Percentiles rank a stretch among this genome's conserved stretches.
Conservation (phyloP, 2,888 invertebrate genomes). For the Leistus spinibarbis region DNA sequence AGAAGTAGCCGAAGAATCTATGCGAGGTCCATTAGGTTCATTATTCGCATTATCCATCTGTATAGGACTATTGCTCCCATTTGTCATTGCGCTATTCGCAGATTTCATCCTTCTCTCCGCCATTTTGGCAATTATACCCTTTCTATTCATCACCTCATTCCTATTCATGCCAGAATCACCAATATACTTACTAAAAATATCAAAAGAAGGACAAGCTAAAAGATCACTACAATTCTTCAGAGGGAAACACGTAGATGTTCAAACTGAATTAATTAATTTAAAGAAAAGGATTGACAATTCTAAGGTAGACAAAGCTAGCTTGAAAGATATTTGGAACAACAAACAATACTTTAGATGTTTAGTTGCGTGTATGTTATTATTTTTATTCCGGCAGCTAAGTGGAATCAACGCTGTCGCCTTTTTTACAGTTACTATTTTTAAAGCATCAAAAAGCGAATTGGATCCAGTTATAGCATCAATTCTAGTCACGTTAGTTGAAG, state of each 20-base stretch:
- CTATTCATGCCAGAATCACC: constrained; percentile 79
- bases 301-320: constrained; percentile 60
- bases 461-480: constrained; percentile 74
- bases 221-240: constrained; percentile 72
- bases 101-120: constrained; percentile 74
- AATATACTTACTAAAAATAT: constrained; percentile 68
- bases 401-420: constrained; percentile 86
- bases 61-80: constrained; percentile 79
- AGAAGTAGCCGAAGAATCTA: constrained; percentile 82
- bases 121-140: constrained; percentile 68
- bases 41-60: constrained; percentile 81
- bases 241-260: constrained; percentile 69
- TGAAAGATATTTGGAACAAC: constrained; percentile 66
- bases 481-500: constrained; percentile 81
- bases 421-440: constrained; percentile 77
- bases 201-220: constrained; percentile 64
- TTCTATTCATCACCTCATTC: constrained; percentile 69
- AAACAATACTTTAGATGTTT: constrained; percentile 74
- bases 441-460: constrained; percentile 72
- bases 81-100: constrained; percentile 73
- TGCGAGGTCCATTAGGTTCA: constrained; percentile 84
- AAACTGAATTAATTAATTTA: constrained; percentile 69
- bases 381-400: constrained; percentile 85
- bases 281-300: constrained; percentile 65
- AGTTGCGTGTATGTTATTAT: constrained; percentile 74